A percentile compares a stretch with the other conserved stretches of the same genome.
These are phyloP conservation scores for Chrysomallon squamiferum DNA, from an alignment of 1,140 invertebrate genomes.

Conservation along the genomic window DNA sequence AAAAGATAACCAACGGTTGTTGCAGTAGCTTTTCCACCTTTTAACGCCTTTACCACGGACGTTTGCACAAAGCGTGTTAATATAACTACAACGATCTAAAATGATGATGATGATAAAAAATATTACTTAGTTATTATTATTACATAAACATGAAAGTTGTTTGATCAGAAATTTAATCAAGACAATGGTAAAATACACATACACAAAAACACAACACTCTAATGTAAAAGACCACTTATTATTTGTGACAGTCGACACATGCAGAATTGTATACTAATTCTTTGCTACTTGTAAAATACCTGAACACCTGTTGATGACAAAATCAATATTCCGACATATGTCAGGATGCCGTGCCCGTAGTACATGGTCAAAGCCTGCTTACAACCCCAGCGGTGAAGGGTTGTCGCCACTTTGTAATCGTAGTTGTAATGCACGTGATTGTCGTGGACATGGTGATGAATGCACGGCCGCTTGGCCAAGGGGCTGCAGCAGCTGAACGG, in stretches of 20 bases:
- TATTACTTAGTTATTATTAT: no score
- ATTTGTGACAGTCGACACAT: no score
- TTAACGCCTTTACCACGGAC: constrained; percentile 4
- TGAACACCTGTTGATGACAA: constrained; percentile 18
- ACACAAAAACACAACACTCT: no score
- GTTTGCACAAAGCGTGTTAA: constrained; percentile 7
- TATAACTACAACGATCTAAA: neutral
- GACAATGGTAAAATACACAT: no score
- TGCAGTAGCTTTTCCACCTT: neutral
- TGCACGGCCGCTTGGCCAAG: constrained; percentile 43
- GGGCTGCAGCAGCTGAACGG: constrained; percentile 56
- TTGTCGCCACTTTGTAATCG: constrained; percentile 28
- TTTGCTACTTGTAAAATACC: no score
- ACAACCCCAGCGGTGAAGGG: constrained; percentile 43
- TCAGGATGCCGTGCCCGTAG: constrained; percentile 31
- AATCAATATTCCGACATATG: constrained; percentile 17
- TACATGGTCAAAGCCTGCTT: constrained; percentile 33
- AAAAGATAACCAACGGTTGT: constrained; percentile 8
- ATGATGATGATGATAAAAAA: no score
- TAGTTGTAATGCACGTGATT: constrained; percentile 47
- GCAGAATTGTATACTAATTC: no score
- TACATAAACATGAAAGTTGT: no score
- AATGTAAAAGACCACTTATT: no score
- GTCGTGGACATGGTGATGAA: constrained; percentile 47
- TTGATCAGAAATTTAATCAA: no score